A percentile compares a stretch with the other conserved stretches of the same genome.
These are phyloP conservation scores for Eupithecia subumbrata DNA, from an alignment of 2,888 invertebrate species.

Conservation along the genomic window DNA sequence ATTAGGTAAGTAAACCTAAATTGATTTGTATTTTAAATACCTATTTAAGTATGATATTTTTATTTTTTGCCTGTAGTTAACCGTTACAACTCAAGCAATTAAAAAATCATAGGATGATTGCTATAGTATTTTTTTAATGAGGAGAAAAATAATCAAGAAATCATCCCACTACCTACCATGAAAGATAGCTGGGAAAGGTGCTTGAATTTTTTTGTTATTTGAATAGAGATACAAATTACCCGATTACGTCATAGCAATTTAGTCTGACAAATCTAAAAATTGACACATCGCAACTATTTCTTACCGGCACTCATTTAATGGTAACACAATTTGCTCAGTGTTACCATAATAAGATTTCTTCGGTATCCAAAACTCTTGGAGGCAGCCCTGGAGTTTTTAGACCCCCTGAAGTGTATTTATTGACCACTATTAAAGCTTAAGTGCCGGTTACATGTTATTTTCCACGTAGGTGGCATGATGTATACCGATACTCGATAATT, in stretches of 20 bases:
- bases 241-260: not conserved
- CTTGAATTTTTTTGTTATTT: not conserved
- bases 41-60: not conserved
- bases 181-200: not conserved
- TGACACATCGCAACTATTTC: not conserved
- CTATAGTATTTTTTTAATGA: not conserved
- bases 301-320: not conserved
- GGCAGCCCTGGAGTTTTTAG: not conserved
- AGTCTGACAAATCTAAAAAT: not conserved
- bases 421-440: conserved; percentile 64
- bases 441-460: conserved; percentile 60
- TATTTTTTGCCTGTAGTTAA: not conserved
- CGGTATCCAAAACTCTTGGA: not conserved
- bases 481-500: conserved; percentile 28
- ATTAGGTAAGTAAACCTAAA: not conserved
- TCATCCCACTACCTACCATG: not conserved
- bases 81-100: not conserved
- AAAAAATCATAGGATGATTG: not conserved
- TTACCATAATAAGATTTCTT: not conserved
- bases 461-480: conserved; percentile 20
- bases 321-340: not conserved
- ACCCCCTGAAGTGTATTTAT: conserved; percentile 60
- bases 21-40: not conserved
- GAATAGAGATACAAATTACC: not conserved
- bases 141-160: not conserved